Evolutionary conservation across 2,113 vertebrate species (phyloP).

Genomic region (Natator depressus): DNA sequence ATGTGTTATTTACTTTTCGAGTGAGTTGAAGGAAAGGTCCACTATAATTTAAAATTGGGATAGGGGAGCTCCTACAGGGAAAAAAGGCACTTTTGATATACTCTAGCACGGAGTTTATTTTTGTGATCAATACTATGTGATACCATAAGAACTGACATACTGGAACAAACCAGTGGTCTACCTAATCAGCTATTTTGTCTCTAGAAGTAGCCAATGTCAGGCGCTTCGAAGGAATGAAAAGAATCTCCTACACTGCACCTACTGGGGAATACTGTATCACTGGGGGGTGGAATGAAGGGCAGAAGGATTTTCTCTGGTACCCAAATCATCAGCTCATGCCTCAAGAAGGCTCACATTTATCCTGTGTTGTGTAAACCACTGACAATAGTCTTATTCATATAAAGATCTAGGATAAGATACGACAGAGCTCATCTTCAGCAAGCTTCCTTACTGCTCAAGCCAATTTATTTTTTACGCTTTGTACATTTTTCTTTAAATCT

Average conservation of each 20-base stretch:
- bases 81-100: neutral
- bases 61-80: neutral
- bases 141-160: neutral
- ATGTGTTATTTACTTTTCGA: neutral
- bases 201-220: neutral
- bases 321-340: neutral
- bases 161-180: neutral
- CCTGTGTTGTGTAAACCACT: neutral
- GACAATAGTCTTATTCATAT: neutral
- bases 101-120: neutral
- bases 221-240: neutral
- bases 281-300: neutral
- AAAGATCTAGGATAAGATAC: neutral
- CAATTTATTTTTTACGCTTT: neutral
- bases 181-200: neutral
- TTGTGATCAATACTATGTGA: neutral
- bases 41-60: neutral
- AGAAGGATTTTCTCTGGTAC: neutral
- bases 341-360: neutral
- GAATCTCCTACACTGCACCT: accelerated
- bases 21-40: neutral
- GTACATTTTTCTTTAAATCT: neutral
- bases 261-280: neutral
- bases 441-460: neutral
- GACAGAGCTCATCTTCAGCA: neutral